Conservation (phyloP, 2,888 invertebrate species). For the Barypeithes pellucidus region DNA sequence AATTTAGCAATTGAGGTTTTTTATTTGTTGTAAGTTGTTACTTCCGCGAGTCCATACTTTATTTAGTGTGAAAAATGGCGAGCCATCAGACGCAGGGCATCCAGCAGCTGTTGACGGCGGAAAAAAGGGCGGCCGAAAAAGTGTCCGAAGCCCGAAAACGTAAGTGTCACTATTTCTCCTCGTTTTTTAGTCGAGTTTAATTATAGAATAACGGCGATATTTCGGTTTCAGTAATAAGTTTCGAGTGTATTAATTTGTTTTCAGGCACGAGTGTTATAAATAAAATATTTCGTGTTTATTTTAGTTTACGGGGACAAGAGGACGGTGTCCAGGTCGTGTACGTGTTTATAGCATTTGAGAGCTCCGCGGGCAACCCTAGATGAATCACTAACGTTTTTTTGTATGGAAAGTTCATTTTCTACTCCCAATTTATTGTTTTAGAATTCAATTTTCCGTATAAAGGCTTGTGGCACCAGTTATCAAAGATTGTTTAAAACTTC, state of each 20-base stretch:
- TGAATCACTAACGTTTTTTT: no score
- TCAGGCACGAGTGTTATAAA: constrained; percentile 36
- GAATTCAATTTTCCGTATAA: no score
- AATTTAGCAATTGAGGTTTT: constrained; percentile 56
- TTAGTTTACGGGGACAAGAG: constrained; percentile 13
- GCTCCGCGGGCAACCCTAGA: no score
- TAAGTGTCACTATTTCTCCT: constrained; percentile 60
- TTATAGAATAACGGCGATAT: constrained; percentile 31
- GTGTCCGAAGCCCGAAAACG: constrained; percentile 70
- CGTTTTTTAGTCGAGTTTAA: constrained; percentile 20
- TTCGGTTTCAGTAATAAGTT: constrained; percentile 22
- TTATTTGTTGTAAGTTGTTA: constrained; percentile 41
- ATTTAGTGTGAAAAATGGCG: constrained; percentile 62
- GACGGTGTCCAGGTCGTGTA: not conserved
- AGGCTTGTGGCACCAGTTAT: no score
- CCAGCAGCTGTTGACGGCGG: constrained; percentile 67
- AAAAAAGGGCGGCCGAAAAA: constrained; percentile 71
- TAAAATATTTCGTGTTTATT: constrained; percentile 36
- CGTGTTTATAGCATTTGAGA: not conserved
- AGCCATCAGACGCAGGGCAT: constrained; percentile 70
- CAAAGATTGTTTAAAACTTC: no score
- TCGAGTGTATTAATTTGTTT: constrained; percentile 36
- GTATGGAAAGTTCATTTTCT: no score
- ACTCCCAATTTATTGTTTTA: no score
- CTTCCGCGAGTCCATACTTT: constrained; percentile 30